Evolutionary conservation across 2,797 vertebrate species (phyloP), one percentile per base, ranked within the genome.

Genomic region (Lepus oiostolus): DNA sequence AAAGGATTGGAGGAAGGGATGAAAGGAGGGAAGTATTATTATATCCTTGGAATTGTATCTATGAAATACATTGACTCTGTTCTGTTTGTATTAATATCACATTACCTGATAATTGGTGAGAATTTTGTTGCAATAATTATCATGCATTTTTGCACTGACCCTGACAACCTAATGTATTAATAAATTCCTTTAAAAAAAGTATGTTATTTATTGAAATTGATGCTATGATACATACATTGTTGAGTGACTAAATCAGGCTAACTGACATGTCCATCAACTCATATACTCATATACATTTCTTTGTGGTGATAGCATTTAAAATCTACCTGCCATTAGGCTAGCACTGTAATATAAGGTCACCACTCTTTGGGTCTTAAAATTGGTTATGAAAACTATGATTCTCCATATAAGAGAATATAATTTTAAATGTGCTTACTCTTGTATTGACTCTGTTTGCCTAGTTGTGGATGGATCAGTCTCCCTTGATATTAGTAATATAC

Each of bases 371-470:
- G 13, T 76, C 32, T 71, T 80, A 88, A 77, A 92, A 30, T 67
- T 82, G 54, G 5, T n/a, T 4, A 68, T 38, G 30, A 10, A 74
- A 83, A 83, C 26, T 72, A 58, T 30, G 24, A 65, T 88, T 82
- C 71, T 58, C 35, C 22, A 63, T 11, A 88, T 21, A 38, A 9
- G 21, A 80, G 54, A 28, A 60, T 35, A 67, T n/a, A 75, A 8
- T 42, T 4, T 38, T 76, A 87, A 87, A 75, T 85, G 9, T 58
- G 28, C 92, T 79, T 94, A 84, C 89, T 77, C 5, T n/a, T 81
- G 1, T 42, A 75, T 47, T 42, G 24, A 88, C 1, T 70, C 50
- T 81, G 4, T 70, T 62, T 67, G 19, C 7, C 50, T 85, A 58
- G 5, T 26, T 32, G 16, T 4, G 88, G n/a, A 67, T 12, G n/a